Percentiles rank a stretch among this genome's conserved stretches.
phyloP scores from a whole-genome alignment of 2,888 invertebrate species.

The Malthinus seriepunctatus region DNA sequence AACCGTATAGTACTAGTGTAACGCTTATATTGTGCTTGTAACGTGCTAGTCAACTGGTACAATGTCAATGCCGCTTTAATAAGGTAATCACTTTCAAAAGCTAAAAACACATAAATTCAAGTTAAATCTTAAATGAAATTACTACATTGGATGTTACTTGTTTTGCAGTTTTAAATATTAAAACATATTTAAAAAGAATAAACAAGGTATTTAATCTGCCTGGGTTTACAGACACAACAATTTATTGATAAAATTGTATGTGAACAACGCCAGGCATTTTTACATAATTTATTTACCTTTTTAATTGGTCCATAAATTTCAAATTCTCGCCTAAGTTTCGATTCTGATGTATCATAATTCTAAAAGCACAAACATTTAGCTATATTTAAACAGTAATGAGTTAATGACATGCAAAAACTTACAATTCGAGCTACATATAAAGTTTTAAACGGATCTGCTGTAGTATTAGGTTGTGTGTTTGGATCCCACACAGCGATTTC shows the following conservation, averaged over 20 bases:
- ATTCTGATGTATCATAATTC: constrained; percentile 99
- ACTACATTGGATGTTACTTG: neutral
- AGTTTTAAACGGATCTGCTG: constrained; percentile 95
- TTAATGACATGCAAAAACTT: constrained; percentile 55
- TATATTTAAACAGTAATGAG: neutral
- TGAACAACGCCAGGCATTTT: constrained; percentile 33
- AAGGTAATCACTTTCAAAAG: no score
- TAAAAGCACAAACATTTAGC: constrained; percentile 55
- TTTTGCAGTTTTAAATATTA: neutral
- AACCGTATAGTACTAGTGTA: no score
- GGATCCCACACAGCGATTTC: constrained; percentile 98
- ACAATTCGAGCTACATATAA: constrained; percentile 96
- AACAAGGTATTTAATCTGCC: neutral
- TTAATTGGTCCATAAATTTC: constrained; percentile 97
- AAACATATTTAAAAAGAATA: neutral
- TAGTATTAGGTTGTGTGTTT: constrained; percentile 72
- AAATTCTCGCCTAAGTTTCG: constrained; percentile 95
- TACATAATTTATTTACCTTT: constrained; percentile 62
- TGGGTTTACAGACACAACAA: constrained; percentile 6
- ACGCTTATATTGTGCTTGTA: no score
- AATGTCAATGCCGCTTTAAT: no score
- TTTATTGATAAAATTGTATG: constrained; percentile 18
- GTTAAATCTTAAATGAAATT: no score
- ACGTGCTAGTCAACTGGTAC: no score
- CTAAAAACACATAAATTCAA: no score